Conservation (phyloP, 2,888 invertebrate genomes). For the Tachina fera region DNA sequence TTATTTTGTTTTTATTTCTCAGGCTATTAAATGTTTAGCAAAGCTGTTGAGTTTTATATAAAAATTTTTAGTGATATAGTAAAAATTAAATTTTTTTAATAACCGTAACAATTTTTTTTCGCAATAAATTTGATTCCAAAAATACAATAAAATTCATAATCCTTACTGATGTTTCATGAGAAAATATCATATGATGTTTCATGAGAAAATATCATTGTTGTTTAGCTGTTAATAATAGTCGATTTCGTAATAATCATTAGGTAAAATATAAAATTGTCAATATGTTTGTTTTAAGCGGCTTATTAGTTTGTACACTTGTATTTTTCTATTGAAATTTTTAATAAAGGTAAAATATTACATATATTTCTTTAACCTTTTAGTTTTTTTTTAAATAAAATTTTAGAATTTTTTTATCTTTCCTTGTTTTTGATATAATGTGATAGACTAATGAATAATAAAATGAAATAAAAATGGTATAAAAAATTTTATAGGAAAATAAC, state of each 20-base stretch:
- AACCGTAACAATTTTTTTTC: background rate
- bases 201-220: background rate
- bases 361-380: background rate
- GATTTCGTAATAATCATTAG: background rate
- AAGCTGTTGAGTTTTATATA: conserved; percentile 12
- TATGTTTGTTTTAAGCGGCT: background rate
- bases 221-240: background rate
- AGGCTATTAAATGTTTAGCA: background rate
- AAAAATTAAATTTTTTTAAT: background rate
- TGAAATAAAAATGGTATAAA: too few species aligned
- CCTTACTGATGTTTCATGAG: too few species aligned
- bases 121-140: conserved; percentile 22
- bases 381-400: too few species aligned
- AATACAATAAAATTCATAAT: background rate
- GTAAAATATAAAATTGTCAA: background rate
- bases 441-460: too few species aligned
- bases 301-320: too few species aligned
- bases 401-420: too few species aligned
- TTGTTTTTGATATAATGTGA: too few species aligned
- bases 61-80: conserved; percentile 14
- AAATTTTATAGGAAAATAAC: too few species aligned
- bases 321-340: too few species aligned
- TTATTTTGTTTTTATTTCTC: background rate
- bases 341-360: too few species aligned
- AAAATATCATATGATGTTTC: too few species aligned